Evolutionary conservation across 2,888 invertebrate species (phyloP).

Genomic region (Lordiphosa fenestrarum): DNA sequence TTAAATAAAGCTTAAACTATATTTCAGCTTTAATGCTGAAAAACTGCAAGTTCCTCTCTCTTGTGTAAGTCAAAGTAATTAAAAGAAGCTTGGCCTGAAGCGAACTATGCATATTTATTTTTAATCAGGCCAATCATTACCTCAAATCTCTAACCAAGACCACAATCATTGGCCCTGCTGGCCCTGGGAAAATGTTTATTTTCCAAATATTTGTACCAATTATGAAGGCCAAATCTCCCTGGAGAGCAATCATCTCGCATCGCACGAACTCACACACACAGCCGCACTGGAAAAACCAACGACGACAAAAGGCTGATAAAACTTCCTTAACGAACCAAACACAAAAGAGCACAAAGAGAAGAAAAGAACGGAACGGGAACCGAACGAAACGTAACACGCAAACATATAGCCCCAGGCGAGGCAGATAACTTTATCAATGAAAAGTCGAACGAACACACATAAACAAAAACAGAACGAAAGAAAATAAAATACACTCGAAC

Average conservation of each 20-base stretch:
- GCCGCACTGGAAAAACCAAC: conserved; percentile 1
- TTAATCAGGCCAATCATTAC: too few species aligned
- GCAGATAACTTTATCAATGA: conserved; percentile 72
- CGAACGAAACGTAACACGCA: conserved; percentile 32
- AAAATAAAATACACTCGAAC: conserved; percentile 17
- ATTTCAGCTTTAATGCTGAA: too few species aligned
- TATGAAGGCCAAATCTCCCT: conserved; percentile 51
- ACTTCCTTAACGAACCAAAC: conserved; percentile 11
- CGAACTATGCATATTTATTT: too few species aligned
- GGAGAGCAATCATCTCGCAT: conserved; percentile 56
- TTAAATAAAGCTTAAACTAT: too few species aligned
- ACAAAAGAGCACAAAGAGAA: conserved; percentile 5
- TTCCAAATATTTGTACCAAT: conserved; percentile 54
- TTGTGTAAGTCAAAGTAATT: too few species aligned
- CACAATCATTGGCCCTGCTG: background rate
- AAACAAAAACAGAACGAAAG: conserved; percentile 20
- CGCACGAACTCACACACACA: conserved; percentile 3
- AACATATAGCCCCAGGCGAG: conserved; percentile 54
- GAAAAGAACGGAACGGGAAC: conserved; percentile 11
- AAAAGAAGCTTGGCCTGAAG: too few species aligned
- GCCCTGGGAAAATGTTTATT: conserved; percentile 41
- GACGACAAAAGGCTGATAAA: conserved; percentile 45
- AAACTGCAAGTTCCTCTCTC: too few species aligned
- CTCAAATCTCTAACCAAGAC: too few species aligned
- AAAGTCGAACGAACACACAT: conserved; percentile 50